Percentiles rank a stretch among this genome's conserved stretches.
Conservation (phyloP, 2,888 invertebrate species). For the Anthophora plumipes region DNA sequence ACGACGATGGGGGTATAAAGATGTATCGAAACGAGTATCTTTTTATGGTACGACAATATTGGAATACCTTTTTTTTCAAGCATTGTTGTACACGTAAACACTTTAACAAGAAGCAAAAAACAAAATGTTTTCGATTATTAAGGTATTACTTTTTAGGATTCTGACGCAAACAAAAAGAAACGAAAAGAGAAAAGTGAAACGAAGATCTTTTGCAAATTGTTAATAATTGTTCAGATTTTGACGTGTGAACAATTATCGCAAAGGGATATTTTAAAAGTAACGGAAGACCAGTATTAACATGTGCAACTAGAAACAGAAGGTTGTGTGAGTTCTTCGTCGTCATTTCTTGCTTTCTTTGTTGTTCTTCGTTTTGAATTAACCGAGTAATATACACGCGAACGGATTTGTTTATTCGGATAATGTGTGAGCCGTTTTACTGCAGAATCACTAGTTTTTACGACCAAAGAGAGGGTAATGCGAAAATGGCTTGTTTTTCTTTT, state of each 20-base stretch:
- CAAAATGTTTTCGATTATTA: slow-evolving; percentile 15
- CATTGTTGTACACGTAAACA: slow-evolving; percentile 10
- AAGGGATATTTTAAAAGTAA: slow-evolving; percentile 29
- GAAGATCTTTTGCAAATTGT: slow-evolving; percentile 16
- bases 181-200: neutral
- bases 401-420: slow-evolving; percentile 72
- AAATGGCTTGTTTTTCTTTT: slow-evolving; percentile 79
- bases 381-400: slow-evolving; percentile 3
- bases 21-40: slow-evolving; percentile 42
- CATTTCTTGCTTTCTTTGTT: slow-evolving; percentile 25
- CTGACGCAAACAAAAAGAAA: slow-evolving; percentile 12
- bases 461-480: slow-evolving; percentile 72
- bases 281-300: slow-evolving; percentile 47
- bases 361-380: slow-evolving; percentile 28
- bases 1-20: slow-evolving; percentile 26
- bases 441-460: slow-evolving; percentile 60
- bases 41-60: slow-evolving; percentile 46
- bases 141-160: slow-evolving; percentile 18
- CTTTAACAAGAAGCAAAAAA: slow-evolving; percentile 6
- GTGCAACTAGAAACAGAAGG: slow-evolving; percentile 20
- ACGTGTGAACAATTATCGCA: slow-evolving; percentile 27
- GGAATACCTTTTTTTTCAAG: slow-evolving; percentile 15
- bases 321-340: slow-evolving; percentile 27
- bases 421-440: slow-evolving; percentile 71
- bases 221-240: slow-evolving; percentile 10